phyloP scores from a whole-genome alignment of 2,113 vertebrate genomes.

The Corythornis madagascariensis region DNA sequence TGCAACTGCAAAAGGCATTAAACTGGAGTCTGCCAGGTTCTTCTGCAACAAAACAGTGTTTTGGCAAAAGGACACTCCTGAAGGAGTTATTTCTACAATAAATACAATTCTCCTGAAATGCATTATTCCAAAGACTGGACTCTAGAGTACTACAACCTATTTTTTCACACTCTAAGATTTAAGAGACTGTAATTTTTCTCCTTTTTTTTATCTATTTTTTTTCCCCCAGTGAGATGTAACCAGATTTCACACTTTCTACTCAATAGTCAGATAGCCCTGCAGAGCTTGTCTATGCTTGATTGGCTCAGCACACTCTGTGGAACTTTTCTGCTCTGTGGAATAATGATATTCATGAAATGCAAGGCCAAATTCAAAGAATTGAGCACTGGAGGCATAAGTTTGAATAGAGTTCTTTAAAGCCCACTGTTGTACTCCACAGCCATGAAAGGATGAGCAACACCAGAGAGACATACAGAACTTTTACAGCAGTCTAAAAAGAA shows the following conservation, averaged over 20 bases:
- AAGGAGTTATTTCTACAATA: background rate
- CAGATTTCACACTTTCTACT: background rate
- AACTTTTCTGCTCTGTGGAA: background rate
- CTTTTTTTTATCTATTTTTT: background rate
- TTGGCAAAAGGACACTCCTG: background rate
- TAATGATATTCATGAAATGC: background rate
- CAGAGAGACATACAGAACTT: accelerated
- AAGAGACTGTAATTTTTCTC: background rate
- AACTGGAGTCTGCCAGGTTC: background rate
- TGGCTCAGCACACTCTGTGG: background rate
- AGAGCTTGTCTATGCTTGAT: background rate
- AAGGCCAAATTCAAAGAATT: background rate
- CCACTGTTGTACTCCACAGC: background rate
- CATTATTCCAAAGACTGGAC: background rate
- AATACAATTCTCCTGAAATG: background rate
- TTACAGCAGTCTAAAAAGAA: background rate
- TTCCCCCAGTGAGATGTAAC: background rate
- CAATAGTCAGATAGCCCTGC: background rate
- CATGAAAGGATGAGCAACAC: background rate
- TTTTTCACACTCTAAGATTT: background rate
- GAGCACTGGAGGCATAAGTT: background rate
- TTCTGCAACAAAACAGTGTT: background rate
- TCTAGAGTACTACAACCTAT: background rate
- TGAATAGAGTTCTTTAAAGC: background rate
- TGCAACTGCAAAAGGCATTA: background rate